Evolutionary conservation across 2,888 invertebrate genomes (phyloP).

Genomic region (Hypena proboscidalis): DNA sequence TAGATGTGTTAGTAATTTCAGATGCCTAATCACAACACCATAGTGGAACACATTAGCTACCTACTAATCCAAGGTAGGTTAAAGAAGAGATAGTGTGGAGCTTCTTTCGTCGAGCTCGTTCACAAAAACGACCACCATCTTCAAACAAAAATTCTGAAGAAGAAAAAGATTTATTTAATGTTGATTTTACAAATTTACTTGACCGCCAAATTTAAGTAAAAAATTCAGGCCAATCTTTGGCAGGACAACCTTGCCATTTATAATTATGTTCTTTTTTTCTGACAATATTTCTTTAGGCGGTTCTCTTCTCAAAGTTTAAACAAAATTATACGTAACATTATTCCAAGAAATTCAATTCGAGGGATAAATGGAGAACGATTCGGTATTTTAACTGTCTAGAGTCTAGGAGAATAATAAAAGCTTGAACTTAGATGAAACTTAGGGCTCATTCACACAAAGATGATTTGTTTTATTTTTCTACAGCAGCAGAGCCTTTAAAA

Average conservation of each 20-base stretch:
- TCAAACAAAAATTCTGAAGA: no score
- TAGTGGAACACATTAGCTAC: no score
- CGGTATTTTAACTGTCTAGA: background rate
- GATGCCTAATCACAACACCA: no score
- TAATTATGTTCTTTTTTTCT: constrained; percentile 18
- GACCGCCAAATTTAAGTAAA: constrained; percentile 16
- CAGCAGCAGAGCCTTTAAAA: no score
- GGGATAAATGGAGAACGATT: background rate
- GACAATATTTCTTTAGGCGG: constrained; percentile 19
- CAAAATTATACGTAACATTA: background rate
- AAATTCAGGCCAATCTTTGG: constrained; percentile 24
- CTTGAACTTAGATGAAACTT: no score
- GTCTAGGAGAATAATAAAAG: background rate
- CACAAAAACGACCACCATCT: no score
- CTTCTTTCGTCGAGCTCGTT: no score
- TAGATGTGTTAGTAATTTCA: no score
- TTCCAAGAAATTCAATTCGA: background rate
- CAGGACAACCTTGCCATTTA: constrained; percentile 12
- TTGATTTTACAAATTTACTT: constrained; percentile 14
- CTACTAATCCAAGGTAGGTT: no score
- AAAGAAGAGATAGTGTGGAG: no score
- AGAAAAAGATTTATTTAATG: background rate
- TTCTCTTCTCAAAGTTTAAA: constrained; percentile 17
- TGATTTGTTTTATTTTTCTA: no score
- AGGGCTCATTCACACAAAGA: no score